These are phyloP conservation scores for Lophochroa leadbeateri DNA, from an alignment of 2,113 vertebrate genomes.

Conservation along the genomic window DNA sequence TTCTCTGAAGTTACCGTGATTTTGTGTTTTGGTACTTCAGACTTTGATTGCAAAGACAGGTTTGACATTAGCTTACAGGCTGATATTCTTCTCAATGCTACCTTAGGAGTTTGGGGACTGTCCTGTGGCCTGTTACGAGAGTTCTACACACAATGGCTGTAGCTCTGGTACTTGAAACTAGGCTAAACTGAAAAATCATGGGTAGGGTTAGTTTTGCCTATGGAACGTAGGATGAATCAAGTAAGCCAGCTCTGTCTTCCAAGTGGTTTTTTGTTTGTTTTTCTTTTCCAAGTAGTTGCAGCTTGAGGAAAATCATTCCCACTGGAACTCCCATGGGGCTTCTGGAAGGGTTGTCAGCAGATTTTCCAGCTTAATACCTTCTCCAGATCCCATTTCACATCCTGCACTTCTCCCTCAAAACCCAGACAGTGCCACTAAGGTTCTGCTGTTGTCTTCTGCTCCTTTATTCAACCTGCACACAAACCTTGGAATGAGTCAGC, in stretches of 20 bases:
- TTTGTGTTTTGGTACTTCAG: neutral
- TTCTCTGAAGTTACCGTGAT: neutral
- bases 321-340: neutral
- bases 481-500: conserved; percentile 8
- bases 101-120: neutral
- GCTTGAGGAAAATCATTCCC: neutral
- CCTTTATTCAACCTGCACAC: neutral
- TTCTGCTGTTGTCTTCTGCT: neutral
- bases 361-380: neutral
- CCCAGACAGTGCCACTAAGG: neutral
- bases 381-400: neutral
- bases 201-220: neutral
- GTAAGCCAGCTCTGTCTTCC: neutral
- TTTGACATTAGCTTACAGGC: neutral
- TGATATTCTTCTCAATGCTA: neutral
- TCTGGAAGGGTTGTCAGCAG: neutral
- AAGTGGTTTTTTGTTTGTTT: neutral
- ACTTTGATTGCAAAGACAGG: neutral
- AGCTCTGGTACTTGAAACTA: neutral
- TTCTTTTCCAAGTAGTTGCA: neutral
- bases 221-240: accelerated
- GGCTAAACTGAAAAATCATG: neutral
- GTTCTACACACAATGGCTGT: neutral
- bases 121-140: neutral
- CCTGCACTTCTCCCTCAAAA: neutral